phyloP scores from a whole-genome alignment of 2,797 vertebrate genomes.

The Rhinophrynus dorsalis region DNA sequence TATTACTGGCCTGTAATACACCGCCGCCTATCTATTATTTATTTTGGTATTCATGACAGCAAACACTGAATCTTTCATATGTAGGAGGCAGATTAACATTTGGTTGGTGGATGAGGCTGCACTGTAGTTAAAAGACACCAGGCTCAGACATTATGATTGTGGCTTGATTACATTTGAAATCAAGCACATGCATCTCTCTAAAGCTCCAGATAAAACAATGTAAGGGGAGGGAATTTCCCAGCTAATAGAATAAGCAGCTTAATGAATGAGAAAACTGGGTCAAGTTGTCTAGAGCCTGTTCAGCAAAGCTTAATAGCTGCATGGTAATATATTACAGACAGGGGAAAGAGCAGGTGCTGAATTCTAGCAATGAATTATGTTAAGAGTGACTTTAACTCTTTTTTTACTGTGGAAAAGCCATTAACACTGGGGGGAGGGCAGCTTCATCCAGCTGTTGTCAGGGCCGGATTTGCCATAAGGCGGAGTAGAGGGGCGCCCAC shows the following conservation, averaged over 20 bases:
- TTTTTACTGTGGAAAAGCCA: background rate
- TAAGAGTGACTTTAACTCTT: slow-evolving; percentile 11
- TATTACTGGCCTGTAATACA: background rate
- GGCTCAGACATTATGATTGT: background rate
- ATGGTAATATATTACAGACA: slow-evolving; percentile 35
- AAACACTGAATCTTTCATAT: slow-evolving; percentile 24
- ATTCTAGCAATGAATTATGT: slow-evolving; percentile 12
- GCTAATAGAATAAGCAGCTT: slow-evolving; percentile 1
- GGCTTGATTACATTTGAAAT: slow-evolving; percentile 38
- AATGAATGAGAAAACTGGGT: background rate
- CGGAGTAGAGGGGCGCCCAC: no score
- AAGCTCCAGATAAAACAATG: slow-evolving; percentile 34
- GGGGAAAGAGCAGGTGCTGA: slow-evolving; percentile 29
- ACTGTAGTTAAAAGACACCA: background rate
- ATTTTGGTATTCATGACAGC: slow-evolving; percentile 6
- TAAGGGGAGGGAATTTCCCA: slow-evolving; percentile 38
- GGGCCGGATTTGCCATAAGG: no score
- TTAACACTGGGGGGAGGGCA: no score
- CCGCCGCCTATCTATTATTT: slow-evolving; percentile 16
- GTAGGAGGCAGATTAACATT: background rate
- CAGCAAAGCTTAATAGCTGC: slow-evolving; percentile 3
- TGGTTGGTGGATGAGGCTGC: background rate
- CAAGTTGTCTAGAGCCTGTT: slow-evolving; percentile 32
- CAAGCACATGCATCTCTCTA: slow-evolving; percentile 29
- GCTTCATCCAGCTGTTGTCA: no score